Evolutionary conservation across 2,113 vertebrate genomes (phyloP).

Genomic region (Eretmochelys imbricata): DNA sequence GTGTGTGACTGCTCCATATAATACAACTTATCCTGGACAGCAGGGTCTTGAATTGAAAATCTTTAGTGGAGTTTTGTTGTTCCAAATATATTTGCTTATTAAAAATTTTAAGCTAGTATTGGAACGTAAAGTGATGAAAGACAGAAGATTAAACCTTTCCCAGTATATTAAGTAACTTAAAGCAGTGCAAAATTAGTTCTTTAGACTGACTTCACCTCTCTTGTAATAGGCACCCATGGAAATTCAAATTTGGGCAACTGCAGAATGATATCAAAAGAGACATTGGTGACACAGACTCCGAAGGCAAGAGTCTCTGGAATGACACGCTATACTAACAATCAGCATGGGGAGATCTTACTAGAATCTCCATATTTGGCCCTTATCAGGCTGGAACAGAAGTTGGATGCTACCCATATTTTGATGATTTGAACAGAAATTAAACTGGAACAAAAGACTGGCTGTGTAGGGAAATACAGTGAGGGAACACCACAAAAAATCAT

Average conservation of each 20-base stretch:
- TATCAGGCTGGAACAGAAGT: background rate
- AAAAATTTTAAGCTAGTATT: background rate
- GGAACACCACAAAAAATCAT: background rate
- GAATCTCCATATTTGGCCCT: background rate
- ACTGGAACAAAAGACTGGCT: background rate
- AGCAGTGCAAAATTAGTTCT: background rate
- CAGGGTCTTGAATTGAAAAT: background rate
- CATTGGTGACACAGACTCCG: background rate
- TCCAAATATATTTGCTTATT: background rate
- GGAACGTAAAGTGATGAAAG: background rate
- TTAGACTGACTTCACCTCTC: background rate
- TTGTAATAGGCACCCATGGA: background rate
- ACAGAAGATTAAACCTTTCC: background rate
- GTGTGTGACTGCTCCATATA: background rate
- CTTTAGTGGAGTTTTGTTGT: background rate
- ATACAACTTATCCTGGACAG: background rate
- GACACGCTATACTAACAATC: background rate
- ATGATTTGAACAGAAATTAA: background rate
- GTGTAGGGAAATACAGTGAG: background rate
- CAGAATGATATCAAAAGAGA: background rate
- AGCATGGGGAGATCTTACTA: background rate
- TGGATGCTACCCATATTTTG: background rate
- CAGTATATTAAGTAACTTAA: background rate
- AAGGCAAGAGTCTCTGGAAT: background rate
- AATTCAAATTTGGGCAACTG: background rate